Base-by-base conservation (phyloP, 2,113 vertebrate genomes). In the Ammodytes marinus region DNA sequence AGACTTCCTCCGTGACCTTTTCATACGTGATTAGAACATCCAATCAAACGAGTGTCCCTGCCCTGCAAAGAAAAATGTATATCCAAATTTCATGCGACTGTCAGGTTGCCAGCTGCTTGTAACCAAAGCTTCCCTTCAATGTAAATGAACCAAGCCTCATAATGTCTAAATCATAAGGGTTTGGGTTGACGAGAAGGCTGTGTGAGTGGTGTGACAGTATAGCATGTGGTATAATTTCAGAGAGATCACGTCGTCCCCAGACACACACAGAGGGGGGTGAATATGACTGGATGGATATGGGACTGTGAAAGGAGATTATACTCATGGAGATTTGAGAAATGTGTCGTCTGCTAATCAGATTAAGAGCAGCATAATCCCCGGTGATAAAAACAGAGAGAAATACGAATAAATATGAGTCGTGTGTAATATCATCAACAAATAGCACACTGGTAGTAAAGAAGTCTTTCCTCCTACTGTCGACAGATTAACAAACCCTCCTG, bases 271-370 rank as follows among this genome's bases (percentile, higher is more conserved):
- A 57, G 60, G 58, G 73, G 58, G 73, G 53, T 63, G 67, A 77
- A 69, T 83, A 65, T 79, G 82, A 78, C 68, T 85, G 80, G 77
- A 84, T 81, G 71, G 77, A 84, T 81, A 70, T 6, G 17, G 71
- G 77, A 83, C 76, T 80, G 84, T 63, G 74, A 69, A 80, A 79
- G 77, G 61, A 86, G 86, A 93, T 91, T 92, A 27, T 27, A 92
- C 69, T 77, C 72, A 82, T 49, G 79, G 76, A 88, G 84, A 89
- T 87, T 27, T 68, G 76, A 77, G 69, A 91, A 89, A 91, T 86
- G 86, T 91, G 88, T 85, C 78, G 12, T 86, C 79, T 85, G 69
- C 68, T 91, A 90, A 92, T 93, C 89, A 90, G 87, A 92, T 89
- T 92, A 85, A 88, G 35, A 82, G 59, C 47, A 78, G 55, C 69